A percentile compares a stretch with the other conserved stretches of the same genome.
Evolutionary conservation across 2,888 invertebrate species (phyloP).

Genomic region (Petrolisthes manimaculis): DNA sequence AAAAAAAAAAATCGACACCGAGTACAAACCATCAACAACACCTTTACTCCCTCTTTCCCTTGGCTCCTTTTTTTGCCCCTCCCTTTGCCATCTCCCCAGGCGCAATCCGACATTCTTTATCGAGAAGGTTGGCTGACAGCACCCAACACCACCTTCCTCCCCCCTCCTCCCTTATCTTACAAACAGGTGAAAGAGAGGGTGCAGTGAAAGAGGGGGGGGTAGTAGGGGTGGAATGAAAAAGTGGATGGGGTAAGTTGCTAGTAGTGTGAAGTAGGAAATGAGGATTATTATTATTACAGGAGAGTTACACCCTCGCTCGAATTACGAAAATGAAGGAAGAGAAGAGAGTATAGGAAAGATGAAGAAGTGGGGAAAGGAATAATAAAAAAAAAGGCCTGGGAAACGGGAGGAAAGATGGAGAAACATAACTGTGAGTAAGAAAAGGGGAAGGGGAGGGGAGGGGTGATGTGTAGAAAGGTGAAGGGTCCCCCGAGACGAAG

Average conservation of each 20-base stretch:
- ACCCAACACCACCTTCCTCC: too few relatives aligned
- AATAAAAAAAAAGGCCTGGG: not conserved
- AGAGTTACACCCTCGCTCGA: too few relatives aligned
- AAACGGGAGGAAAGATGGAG: not conserved
- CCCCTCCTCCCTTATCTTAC: not conserved
- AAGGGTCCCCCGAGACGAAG: not conserved
- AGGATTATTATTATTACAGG: too few relatives aligned
- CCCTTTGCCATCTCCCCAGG: not conserved
- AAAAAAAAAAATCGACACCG: too few relatives aligned
- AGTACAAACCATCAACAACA: too few relatives aligned
- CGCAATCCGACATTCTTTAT: too few relatives aligned
- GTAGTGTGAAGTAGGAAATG: too few relatives aligned
- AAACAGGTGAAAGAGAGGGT: not conserved
- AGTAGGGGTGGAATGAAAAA: not conserved
- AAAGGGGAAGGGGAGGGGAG: not conserved
- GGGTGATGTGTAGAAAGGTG: conserved; percentile 1
- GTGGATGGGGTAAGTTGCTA: too few relatives aligned
- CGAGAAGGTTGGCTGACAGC: too few relatives aligned
- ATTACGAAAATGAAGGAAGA: too few relatives aligned
- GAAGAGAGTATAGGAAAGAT: too few relatives aligned
- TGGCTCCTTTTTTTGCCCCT: not conserved
- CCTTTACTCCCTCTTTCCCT: not conserved
- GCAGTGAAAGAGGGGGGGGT: not conserved
- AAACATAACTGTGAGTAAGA: too few relatives aligned
- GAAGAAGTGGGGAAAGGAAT: not conserved